Conservation (phyloP, 1,140 invertebrate species). For the Delia radicum region DNA sequence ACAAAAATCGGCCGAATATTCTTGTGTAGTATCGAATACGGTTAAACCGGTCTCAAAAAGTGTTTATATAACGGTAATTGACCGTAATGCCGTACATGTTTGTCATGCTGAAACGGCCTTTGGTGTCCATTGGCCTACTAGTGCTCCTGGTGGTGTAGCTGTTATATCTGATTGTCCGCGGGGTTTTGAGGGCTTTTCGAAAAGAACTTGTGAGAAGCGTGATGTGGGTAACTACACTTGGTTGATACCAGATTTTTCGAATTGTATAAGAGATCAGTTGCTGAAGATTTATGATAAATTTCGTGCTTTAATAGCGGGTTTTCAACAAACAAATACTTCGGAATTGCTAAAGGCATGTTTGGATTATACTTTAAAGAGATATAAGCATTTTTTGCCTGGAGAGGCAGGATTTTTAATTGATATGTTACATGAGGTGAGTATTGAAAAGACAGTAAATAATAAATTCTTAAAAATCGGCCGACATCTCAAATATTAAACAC, state of each 20-base stretch:
- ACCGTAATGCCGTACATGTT: constrained; percentile 61
- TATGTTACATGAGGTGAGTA: constrained; percentile 53
- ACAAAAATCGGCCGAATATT: constrained; percentile 67
- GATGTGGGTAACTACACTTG: constrained; percentile 66
- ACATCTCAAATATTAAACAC: too few species aligned
- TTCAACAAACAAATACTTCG: constrained; percentile 62
- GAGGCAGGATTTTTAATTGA: constrained; percentile 54
- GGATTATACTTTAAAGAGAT: constrained; percentile 46
- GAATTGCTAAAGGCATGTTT: constrained; percentile 56
- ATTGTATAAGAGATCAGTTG: constrained; percentile 67
- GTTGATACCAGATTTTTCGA: constrained; percentile 72
- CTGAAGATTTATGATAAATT: constrained; percentile 67
- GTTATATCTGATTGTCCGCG: constrained; percentile 64
- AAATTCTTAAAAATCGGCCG: too few species aligned
- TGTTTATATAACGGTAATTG: constrained; percentile 65
- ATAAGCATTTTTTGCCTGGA: constrained; percentile 48
- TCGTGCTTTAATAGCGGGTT: constrained; percentile 64
- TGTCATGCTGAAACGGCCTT: constrained; percentile 58
- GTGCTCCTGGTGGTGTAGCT: constrained; percentile 64
- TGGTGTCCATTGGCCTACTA: constrained; percentile 63
- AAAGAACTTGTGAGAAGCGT: constrained; percentile 62
- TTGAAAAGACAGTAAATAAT: not conserved
- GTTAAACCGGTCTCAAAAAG: constrained; percentile 61
- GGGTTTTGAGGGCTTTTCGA: constrained; percentile 58
- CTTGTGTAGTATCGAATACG: constrained; percentile 62